These are phyloP conservation scores for Zaprionus vittiger DNA, from an alignment of 1,140 invertebrate species.

Conservation along the genomic window DNA sequence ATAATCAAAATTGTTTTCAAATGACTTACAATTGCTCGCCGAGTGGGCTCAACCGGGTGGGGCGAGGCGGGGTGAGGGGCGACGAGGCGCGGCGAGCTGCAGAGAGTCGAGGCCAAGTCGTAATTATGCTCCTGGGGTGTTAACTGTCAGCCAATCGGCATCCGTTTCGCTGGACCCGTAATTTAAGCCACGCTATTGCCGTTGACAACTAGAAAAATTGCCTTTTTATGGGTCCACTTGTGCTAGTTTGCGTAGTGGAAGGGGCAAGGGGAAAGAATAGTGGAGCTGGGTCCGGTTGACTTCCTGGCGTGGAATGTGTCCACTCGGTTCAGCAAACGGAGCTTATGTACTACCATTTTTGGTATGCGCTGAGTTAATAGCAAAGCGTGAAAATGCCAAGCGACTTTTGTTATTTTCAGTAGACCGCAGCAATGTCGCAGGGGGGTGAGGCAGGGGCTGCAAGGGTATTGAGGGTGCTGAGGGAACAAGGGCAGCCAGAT, in stretches of 20 bases:
- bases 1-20: slow-evolving; percentile 83
- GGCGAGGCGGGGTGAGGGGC: neutral
- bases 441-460: neutral
- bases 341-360: slow-evolving; percentile 42
- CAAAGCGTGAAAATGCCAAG: slow-evolving; percentile 54
- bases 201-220: slow-evolving; percentile 82
- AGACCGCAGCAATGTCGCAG: neutral
- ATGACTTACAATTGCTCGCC: slow-evolving; percentile 78
- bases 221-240: slow-evolving; percentile 66
- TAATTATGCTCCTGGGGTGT: slow-evolving; percentile 78
- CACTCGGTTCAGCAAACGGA: slow-evolving; percentile 23
- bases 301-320: slow-evolving; percentile 55
- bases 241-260: neutral
- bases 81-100: neutral
- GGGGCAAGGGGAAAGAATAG: neutral
- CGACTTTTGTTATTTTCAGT: slow-evolving; percentile 45
- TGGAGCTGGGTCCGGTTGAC: neutral
- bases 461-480: neutral
- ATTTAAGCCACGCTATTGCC: slow-evolving; percentile 77
- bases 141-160: slow-evolving; percentile 78
- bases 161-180: slow-evolving; percentile 53
- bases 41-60: slow-evolving; percentile 12
- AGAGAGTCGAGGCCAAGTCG: slow-evolving; percentile 10
- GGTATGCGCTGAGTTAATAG: slow-evolving; percentile 76
- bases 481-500: slow-evolving; percentile 15